phyloP scores from a whole-genome alignment of 2,888 invertebrate genomes.

The Noctua pronuba region DNA sequence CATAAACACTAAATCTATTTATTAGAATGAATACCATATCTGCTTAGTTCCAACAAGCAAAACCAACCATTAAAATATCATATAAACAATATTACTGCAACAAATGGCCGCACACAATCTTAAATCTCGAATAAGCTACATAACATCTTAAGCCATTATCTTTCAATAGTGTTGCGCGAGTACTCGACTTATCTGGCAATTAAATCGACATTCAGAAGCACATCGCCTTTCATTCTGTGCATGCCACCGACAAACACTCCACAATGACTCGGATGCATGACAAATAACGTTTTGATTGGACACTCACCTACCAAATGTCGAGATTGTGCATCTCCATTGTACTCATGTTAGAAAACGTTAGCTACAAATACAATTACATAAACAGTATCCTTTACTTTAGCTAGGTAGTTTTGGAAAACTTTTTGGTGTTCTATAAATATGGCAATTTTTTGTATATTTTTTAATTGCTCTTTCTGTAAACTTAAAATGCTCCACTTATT shows the following conservation, averaged over 20 bases:
- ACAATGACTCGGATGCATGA: conserved; percentile 89
- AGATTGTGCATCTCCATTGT: conserved; percentile 69
- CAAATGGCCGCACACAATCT: conserved; percentile 70
- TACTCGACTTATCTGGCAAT: conserved; percentile 89
- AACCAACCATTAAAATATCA: conserved; percentile 56
- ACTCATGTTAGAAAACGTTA: conserved; percentile 39
- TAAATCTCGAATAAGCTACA: conserved; percentile 83
- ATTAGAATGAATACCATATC: not conserved
- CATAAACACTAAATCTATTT: not conserved
- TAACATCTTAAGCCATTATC: conserved; percentile 88
- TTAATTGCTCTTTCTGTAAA: not conserved
- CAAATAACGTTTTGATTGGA: conserved; percentile 90
- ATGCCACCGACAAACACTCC: conserved; percentile 85
- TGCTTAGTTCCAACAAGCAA: conserved; percentile 26
- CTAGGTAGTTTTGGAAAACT: not conserved
- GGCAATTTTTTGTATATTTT: not conserved
- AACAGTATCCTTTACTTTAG: not conserved
- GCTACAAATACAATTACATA: conserved; percentile 5
- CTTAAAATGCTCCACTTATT: not conserved
- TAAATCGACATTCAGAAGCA: conserved; percentile 90
- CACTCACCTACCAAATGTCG: conserved; percentile 77
- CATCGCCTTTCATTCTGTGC: conserved; percentile 86
- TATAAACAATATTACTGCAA: conserved; percentile 66
- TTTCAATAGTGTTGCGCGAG: conserved; percentile 86
- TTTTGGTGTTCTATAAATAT: not conserved